phyloP scores from a whole-genome alignment of 2,113 vertebrate species.

The Anarrhichthys ocellatus region DNA sequence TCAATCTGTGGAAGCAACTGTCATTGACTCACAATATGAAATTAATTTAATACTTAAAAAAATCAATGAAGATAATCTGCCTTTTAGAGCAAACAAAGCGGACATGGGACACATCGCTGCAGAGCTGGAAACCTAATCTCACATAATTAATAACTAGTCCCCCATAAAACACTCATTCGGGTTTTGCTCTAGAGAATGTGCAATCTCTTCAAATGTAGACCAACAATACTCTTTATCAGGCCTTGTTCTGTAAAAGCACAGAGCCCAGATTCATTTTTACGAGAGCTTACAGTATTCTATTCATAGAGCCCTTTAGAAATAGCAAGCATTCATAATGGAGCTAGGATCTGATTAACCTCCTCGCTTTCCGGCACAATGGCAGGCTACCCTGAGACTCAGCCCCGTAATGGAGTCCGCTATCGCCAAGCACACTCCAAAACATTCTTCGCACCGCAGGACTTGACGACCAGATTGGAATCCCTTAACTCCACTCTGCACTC shows the following conservation, averaged over 20 bases:
- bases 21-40: constrained; percentile 69
- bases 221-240: constrained; percentile 72
- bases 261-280: constrained; percentile 71
- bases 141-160: constrained; percentile 80
- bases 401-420: constrained; percentile 81
- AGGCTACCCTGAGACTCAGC: constrained; percentile 80
- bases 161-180: constrained; percentile 68
- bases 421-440: constrained; percentile 76
- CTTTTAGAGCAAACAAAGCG: constrained; percentile 75
- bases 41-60: constrained; percentile 75
- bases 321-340: constrained; percentile 79
- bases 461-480: constrained; percentile 80
- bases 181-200: constrained; percentile 67
- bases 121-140: constrained; percentile 72
- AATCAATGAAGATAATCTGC: constrained; percentile 81
- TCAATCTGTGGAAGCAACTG: constrained; percentile 57
- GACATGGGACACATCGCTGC: constrained; percentile 60
- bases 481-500: constrained; percentile 78
- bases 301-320: constrained; percentile 80
- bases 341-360: constrained; percentile 84
- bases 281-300: constrained; percentile 79
- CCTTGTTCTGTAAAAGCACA: constrained; percentile 71
- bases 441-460: constrained; percentile 78
- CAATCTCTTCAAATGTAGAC: constrained; percentile 72
- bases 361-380: constrained; percentile 78